These are phyloP conservation scores for Hybognathus amarus DNA, from an alignment of 2,797 vertebrate species.

Conservation along the genomic window DNA sequence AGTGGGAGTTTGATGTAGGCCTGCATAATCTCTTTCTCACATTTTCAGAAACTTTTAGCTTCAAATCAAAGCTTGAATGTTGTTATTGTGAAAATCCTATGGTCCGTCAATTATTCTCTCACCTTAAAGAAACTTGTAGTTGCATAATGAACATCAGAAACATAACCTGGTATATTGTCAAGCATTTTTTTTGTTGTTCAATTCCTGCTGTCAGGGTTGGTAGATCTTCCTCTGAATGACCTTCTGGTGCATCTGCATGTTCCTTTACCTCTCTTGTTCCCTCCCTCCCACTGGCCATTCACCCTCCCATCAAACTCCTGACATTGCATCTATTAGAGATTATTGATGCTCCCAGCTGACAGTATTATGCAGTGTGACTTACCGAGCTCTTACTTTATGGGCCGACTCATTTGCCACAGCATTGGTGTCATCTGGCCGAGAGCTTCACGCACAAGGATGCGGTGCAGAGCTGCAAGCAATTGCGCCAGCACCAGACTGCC, in stretches of 20 bases:
- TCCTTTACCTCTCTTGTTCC: constrained; percentile 14
- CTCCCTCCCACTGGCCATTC: neutral
- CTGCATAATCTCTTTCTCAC: neutral
- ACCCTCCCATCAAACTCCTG: constrained; percentile 22
- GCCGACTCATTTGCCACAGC: constrained; percentile 28
- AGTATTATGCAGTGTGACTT: constrained; percentile 27
- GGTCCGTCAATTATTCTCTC: neutral
- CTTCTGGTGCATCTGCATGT: constrained; percentile 21
- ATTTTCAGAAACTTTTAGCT: neutral
- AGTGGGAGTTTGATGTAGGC: neutral
- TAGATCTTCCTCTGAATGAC: constrained; percentile 14
- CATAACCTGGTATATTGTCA: neutral
- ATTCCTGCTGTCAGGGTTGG: constrained; percentile 6
- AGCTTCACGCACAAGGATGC: constrained; percentile 34
- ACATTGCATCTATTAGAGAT: constrained; percentile 31
- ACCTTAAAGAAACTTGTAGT: neutral
- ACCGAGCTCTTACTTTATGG: constrained; percentile 25
- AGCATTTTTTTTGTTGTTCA: neutral
- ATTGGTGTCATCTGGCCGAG: neutral
- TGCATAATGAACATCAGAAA: constrained; percentile 1
- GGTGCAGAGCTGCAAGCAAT: neutral
- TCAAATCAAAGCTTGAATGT: neutral
- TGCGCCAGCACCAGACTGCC: neutral
- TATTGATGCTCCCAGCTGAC: constrained; percentile 48
- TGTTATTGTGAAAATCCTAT: neutral